Percentiles rank a stretch among this genome's conserved stretches.
Evolutionary conservation across 1,140 invertebrate genomes (phyloP).

Genomic region (Wiebesia pumilae): DNA sequence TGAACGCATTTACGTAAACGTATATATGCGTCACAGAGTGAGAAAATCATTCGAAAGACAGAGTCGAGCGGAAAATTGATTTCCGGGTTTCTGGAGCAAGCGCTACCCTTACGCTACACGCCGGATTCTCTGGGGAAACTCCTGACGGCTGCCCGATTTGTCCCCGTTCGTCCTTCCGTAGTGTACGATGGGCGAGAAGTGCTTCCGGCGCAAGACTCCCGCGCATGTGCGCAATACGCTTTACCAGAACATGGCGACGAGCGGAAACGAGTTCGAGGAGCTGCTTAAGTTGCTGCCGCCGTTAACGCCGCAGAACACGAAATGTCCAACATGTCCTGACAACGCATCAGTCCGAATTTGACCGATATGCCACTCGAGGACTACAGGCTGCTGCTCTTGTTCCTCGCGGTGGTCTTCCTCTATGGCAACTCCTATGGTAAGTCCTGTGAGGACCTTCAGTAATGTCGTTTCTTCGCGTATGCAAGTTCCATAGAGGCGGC

Average conservation of each 20-base stretch:
- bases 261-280: neutral
- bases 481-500: too few relatives aligned
- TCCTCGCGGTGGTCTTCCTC: neutral
- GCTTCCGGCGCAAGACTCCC: neutral
- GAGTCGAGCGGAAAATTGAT: conserved; percentile 42
- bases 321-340: neutral
- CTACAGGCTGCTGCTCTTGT: neutral
- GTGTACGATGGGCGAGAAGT: too few relatives aligned
- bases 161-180: neutral
- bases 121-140: too few relatives aligned
- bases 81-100: conserved; percentile 47
- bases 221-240: neutral
- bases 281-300: neutral
- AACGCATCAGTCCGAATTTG: neutral
- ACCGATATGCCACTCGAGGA: neutral
- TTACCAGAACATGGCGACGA: conserved; percentile 22
- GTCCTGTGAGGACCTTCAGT: neutral
- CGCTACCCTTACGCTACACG: neutral
- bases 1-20: neutral
- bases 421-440: conserved; percentile 5
- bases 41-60: conserved; percentile 5
- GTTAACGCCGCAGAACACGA: neutral
- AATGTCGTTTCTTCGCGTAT: too few relatives aligned
- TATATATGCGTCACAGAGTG: conserved; percentile 16
- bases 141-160: neutral